Conservation (phyloP, 1,140 invertebrate genomes). For the Hypothenemus hampei region DNA sequence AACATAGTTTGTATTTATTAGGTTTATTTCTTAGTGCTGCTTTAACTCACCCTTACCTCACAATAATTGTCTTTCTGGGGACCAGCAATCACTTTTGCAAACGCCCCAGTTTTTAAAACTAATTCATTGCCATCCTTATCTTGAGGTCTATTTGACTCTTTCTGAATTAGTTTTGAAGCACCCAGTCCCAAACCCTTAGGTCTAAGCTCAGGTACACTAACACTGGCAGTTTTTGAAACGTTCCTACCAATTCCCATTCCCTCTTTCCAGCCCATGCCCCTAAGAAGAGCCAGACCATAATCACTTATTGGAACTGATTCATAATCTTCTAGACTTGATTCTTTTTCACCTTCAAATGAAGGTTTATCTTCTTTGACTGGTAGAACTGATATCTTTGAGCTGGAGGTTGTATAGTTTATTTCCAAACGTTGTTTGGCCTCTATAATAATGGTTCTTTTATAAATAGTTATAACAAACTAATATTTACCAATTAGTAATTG, state of each 20-base stretch:
- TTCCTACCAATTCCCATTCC: conserved; percentile 64
- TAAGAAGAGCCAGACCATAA: conserved; percentile 86
- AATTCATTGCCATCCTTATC: conserved; percentile 49
- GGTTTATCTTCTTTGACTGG: conserved; percentile 29
- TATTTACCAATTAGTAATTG: conserved; percentile 43
- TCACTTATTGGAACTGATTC: conserved; percentile 80
- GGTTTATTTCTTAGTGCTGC: no score
- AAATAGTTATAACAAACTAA: neutral
- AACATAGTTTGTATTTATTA: no score
- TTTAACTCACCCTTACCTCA: no score
- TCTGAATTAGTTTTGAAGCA: conserved; percentile 64
- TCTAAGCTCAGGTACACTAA: conserved; percentile 53
- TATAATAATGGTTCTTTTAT: conserved; percentile 7
- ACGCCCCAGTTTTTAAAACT: conserved; percentile 56
- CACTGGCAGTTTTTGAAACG: conserved; percentile 50
- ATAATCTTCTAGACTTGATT: conserved; percentile 81
- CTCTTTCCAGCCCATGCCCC: conserved; percentile 92
- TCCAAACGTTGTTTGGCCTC: conserved; percentile 41
- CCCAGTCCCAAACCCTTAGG: conserved; percentile 91
- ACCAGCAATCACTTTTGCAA: conserved; percentile 67
- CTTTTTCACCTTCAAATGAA: conserved; percentile 34
- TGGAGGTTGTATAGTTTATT: conserved; percentile 16
- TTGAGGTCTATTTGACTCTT: conserved; percentile 44
- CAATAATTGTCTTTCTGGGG: conserved; percentile 74
- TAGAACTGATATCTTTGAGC: conserved; percentile 32